Conservation (phyloP, 2,888 invertebrate species). For the Melinaea menophilus region DNA sequence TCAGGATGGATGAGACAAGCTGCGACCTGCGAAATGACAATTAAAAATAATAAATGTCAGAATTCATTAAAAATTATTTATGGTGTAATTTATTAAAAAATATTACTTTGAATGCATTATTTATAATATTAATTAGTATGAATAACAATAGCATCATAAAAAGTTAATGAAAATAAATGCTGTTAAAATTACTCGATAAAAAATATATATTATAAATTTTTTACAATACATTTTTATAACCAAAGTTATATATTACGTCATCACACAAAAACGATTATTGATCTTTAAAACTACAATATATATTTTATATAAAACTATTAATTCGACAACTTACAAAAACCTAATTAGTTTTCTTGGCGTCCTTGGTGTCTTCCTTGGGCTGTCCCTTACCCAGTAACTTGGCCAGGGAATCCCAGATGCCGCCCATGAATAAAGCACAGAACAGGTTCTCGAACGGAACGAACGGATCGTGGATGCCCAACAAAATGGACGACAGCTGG, state of each 20-base stretch:
- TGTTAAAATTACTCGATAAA: too few relatives aligned
- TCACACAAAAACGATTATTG: not conserved
- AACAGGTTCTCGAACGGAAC: conserved; percentile 98
- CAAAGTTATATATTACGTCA: too few relatives aligned
- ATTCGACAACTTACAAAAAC: conserved; percentile 9
- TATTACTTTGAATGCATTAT: too few relatives aligned
- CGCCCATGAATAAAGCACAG: conserved; percentile 97
- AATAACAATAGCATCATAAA: too few relatives aligned
- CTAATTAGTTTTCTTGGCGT: conserved; percentile 89
- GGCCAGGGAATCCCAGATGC: conserved; percentile 98
- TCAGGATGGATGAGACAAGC: conserved; percentile 47
- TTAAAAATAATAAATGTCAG: conserved; percentile 1
- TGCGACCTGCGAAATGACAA: conserved; percentile 46
- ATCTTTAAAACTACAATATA: not conserved
- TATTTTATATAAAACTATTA: not conserved
- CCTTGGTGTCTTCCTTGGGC: conserved; percentile 88
- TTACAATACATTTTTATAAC: too few relatives aligned
- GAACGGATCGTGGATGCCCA: conserved; percentile 99
- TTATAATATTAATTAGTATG: too few relatives aligned
- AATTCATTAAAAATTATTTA: not conserved
- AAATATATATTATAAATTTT: too few relatives aligned
- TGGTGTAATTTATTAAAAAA: too few relatives aligned
- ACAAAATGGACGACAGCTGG: conserved; percentile 93
- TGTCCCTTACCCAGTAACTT: conserved; percentile 91
- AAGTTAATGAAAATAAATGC: too few relatives aligned